Evolutionary conservation across 2,113 vertebrate genomes (phyloP).

Genomic region (Tachuris rubrigastra): DNA sequence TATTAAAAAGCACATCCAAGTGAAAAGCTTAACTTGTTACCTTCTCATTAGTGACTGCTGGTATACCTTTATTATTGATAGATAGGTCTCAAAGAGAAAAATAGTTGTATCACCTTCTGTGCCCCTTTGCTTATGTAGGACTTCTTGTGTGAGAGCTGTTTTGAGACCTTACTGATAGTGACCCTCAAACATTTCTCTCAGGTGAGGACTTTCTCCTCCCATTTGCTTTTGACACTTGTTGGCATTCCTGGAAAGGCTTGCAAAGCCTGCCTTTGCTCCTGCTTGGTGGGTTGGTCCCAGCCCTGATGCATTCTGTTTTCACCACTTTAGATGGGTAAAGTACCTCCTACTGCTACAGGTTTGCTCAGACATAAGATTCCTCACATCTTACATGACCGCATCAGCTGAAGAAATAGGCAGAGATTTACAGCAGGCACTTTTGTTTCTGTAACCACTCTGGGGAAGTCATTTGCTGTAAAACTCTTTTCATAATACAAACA

Average conservation of each 20-base stretch:
- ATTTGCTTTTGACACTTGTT: not conserved
- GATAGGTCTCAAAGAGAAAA: not conserved
- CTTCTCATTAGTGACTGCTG: not conserved
- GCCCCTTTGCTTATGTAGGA: not conserved
- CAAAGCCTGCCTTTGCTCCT: not conserved
- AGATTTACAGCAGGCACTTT: not conserved
- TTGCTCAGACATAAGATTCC: not conserved
- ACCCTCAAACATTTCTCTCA: not conserved
- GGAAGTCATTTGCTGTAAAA: not conserved
- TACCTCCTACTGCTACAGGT: not conserved
- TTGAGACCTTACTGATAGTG: not conserved
- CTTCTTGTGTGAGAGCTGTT: not conserved
- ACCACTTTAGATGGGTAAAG: not conserved
- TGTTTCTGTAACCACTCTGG: not conserved
- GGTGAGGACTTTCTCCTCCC: not conserved
- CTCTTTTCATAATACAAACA: not conserved
- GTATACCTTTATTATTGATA: not conserved
- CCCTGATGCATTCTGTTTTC: not conserved
- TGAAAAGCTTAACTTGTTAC: not conserved
- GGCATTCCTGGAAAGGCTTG: not conserved
- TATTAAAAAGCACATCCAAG: not conserved
- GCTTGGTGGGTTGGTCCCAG: not conserved
- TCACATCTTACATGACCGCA: not conserved
- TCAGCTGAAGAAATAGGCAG: not conserved
- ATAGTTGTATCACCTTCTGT: not conserved